phyloP scores from a whole-genome alignment of 1,140 invertebrate species.

The Solenopsis fugax region DNA sequence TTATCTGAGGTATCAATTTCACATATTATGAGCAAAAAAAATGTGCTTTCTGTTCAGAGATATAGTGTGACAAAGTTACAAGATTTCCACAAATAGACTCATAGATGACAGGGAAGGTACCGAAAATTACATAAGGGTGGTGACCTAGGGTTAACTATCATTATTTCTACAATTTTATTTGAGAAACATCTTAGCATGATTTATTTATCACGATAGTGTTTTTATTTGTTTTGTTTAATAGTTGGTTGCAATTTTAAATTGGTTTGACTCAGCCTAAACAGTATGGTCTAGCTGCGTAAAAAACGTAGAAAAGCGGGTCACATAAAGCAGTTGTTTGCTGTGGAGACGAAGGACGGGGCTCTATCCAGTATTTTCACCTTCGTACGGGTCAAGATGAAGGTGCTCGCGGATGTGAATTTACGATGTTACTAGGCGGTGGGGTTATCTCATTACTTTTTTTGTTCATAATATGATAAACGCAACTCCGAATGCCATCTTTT shows the following conservation, averaged over 20 bases:
- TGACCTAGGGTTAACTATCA: background rate
- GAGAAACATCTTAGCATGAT: background rate
- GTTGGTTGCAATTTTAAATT: constrained; percentile 33
- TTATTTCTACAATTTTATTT: background rate
- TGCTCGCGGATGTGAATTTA: constrained; percentile 39
- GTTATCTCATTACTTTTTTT: background rate
- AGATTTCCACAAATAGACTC: too few species aligned
- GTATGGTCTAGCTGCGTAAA: background rate
- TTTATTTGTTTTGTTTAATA: background rate
- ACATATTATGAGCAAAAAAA: too few species aligned
- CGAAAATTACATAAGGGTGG: too few species aligned
- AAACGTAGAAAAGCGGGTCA: constrained; percentile 8
- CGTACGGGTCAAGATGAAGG: constrained; percentile 17
- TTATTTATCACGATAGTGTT: background rate
- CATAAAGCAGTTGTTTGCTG: constrained; percentile 38
- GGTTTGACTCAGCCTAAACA: background rate
- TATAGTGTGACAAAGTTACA: too few species aligned
- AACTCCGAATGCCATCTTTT: constrained; percentile 11
- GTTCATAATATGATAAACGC: constrained; percentile 22
- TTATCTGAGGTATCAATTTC: too few species aligned
- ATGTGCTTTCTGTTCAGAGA: too few species aligned
- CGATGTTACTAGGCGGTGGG: constrained; percentile 32
- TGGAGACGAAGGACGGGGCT: background rate
- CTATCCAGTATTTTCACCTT: constrained; percentile 17
- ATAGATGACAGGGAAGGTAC: too few species aligned